These are phyloP conservation scores for Brenthis hecate DNA, from an alignment of 2,888 invertebrate species.

Conservation along the genomic window DNA sequence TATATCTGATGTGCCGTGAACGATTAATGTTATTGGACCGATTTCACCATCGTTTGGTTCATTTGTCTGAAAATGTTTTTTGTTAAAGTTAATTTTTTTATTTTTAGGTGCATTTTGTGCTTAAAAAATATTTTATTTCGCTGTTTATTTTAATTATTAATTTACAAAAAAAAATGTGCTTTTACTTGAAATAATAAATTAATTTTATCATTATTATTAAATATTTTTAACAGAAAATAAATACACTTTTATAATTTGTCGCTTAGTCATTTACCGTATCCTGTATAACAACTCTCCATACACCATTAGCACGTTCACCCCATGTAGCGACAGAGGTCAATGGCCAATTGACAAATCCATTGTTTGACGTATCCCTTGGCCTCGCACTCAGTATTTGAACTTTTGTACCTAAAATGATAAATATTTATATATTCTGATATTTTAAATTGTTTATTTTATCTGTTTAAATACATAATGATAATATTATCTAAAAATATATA, in stretches of 20 bases:
- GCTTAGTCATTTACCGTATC: slow-evolving; percentile 64
- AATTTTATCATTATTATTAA: too few relatives aligned
- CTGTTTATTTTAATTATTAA: too few relatives aligned
- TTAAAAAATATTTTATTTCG: neutral
- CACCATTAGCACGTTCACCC: slow-evolving; percentile 91
- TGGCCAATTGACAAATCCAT: slow-evolving; percentile 91
- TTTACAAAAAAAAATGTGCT: too few relatives aligned
- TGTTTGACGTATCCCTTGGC: slow-evolving; percentile 85
- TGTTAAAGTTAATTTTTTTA: neutral
- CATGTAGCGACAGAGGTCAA: slow-evolving; percentile 95
- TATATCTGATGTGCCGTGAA: slow-evolving; percentile 87
- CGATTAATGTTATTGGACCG: slow-evolving; percentile 80
- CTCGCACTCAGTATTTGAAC: slow-evolving; percentile 88
- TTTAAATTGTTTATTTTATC: slow-evolving; percentile 2
- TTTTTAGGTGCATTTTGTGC: too few relatives aligned
- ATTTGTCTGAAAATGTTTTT: slow-evolving; percentile 52
- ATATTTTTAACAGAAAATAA: too few relatives aligned
- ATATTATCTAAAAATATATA: neutral
- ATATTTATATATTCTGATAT: neutral
- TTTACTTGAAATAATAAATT: too few relatives aligned
- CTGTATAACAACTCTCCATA: slow-evolving; percentile 81
- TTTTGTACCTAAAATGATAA: slow-evolving; percentile 81
- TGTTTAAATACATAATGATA: slow-evolving; percentile 7
- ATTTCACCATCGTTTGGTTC: slow-evolving; percentile 82
- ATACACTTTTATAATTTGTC: too few relatives aligned